Evolutionary conservation across 2,797 vertebrate genomes (phyloP), one percentile per base, ranked within the genome.

Genomic region (Poeciliopsis gracilis): DNA sequence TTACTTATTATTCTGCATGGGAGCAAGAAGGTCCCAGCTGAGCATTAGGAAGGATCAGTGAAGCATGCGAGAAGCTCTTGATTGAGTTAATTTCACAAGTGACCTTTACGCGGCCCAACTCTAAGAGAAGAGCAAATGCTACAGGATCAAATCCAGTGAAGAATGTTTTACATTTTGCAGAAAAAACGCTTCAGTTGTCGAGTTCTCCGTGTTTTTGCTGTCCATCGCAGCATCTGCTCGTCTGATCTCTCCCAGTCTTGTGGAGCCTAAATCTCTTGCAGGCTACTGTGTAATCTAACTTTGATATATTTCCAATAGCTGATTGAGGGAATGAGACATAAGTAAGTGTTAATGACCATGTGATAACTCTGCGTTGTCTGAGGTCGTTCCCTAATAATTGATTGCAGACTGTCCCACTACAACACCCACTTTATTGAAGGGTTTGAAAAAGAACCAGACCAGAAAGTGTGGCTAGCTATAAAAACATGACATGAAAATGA

Each of bases 11-110:
- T 77, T 77, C 72, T 80, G 77, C 36, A 0, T 73, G 15, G 66
- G 57, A 53, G 43, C 11, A 61, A 66, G 0, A 30, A 38, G 38
- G 76, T 86, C 84, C 77, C 81, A 3, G 53, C 78, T 87, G 90
- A 87, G 59, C 72, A 33, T 78, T 79, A 91, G 83, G 85, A 82
- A 80, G 38, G 88, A 89, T 91, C 86, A 69, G 90, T 92, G 63
- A 84, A 86, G 89, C 88, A 83, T 69, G 43, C 30, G 49, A 61
- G 77, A 87, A 47, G n/a, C 63, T 57, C 82, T 76, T 77, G 89
- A 85, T 90, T 80, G 82, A 75, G 87, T 75, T 90, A 74, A 90
- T 90, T 90, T 91, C 86, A 87, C 84, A 70, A 77, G 86, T 90
- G 90, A 91, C 82, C 86, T 90, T 86, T 91, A 57, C 72, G 77